These are phyloP conservation scores for Gandaritis pyraliata DNA, from an alignment of 2,888 invertebrate species.

Conservation along the genomic window DNA sequence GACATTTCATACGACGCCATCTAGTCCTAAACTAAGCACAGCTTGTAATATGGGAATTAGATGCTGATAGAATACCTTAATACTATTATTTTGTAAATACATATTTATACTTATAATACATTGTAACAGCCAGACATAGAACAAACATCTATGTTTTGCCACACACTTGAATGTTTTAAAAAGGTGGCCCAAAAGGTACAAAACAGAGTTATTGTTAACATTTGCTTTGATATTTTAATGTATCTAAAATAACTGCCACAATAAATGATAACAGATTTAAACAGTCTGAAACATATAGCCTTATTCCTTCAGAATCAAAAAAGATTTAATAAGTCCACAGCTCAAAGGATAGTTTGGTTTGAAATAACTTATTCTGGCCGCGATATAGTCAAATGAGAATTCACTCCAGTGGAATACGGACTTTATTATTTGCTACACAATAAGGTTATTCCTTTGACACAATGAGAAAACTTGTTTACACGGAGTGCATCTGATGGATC, in stretches of 20 bases:
- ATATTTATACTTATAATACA: too few relatives aligned
- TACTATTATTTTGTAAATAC: too few relatives aligned
- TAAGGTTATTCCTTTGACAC: constrained; percentile 60
- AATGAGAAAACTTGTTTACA: constrained; percentile 69
- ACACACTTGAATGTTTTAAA: too few relatives aligned
- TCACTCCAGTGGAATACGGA: constrained; percentile 52
- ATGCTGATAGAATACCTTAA: too few relatives aligned
- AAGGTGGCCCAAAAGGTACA: too few relatives aligned
- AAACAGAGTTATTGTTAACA: too few relatives aligned
- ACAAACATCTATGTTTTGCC: too few relatives aligned
- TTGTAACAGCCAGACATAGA: too few relatives aligned
- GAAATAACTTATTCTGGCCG: constrained; percentile 41
- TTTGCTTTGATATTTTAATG: too few relatives aligned
- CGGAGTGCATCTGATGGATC: constrained; percentile 65
- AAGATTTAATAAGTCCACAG: constrained; percentile 49
- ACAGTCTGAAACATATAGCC: constrained; percentile 15
- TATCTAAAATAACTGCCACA: background rate
- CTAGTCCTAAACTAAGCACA: too few relatives aligned
- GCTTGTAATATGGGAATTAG: too few relatives aligned
- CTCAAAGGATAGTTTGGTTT: constrained; percentile 39
- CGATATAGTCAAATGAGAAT: constrained; percentile 47
- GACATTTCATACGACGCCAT: too few relatives aligned
- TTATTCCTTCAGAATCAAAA: constrained; percentile 31
- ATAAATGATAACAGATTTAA: background rate
- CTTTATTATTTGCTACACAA: constrained; percentile 64